These are phyloP conservation scores for Diaprepes abbreviatus DNA, from an alignment of 2,888 invertebrate species.

Conservation along the genomic window DNA sequence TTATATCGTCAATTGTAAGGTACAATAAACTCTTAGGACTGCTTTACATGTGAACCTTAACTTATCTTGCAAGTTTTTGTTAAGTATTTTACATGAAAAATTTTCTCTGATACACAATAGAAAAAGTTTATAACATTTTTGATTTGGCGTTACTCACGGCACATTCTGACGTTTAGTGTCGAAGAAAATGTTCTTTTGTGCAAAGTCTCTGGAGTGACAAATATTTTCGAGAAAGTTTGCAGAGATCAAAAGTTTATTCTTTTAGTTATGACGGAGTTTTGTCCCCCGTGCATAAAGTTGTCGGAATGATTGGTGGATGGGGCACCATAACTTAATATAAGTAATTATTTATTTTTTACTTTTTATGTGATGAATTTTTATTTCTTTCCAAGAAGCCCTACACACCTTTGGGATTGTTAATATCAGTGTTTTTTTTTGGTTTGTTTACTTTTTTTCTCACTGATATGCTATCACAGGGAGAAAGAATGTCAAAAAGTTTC, in stretches of 20 bases:
- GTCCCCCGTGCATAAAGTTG: constrained; percentile 9
- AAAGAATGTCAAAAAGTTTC: no score
- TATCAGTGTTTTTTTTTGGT: no score
- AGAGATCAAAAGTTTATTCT: constrained; percentile 21
- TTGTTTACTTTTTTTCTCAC: no score
- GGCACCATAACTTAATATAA: no score
- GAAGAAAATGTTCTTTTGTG: constrained; percentile 21
- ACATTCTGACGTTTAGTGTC: not conserved
- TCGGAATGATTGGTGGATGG: not conserved
- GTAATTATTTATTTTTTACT: constrained; percentile 3
- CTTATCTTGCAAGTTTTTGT: not conserved
- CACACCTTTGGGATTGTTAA: no score
- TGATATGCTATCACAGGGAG: no score
- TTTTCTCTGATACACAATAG: constrained; percentile 10
- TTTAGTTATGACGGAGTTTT: constrained; percentile 27
- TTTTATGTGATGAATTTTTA: not conserved
- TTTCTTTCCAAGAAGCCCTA: no score
- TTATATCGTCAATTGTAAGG: constrained; percentile 64
- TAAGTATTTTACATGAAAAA: not conserved
- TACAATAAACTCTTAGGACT: constrained; percentile 60
- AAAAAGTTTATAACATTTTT: constrained; percentile 23
- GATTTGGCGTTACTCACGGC: constrained; percentile 6
- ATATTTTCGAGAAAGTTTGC: constrained; percentile 23
- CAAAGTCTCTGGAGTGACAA: not conserved
- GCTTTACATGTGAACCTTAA: constrained; percentile 23